Percentiles rank a stretch among this genome's conserved stretches.
These are phyloP conservation scores for Cyclophora punctaria DNA, from an alignment of 2,888 invertebrate species.

Conservation along the genomic window DNA sequence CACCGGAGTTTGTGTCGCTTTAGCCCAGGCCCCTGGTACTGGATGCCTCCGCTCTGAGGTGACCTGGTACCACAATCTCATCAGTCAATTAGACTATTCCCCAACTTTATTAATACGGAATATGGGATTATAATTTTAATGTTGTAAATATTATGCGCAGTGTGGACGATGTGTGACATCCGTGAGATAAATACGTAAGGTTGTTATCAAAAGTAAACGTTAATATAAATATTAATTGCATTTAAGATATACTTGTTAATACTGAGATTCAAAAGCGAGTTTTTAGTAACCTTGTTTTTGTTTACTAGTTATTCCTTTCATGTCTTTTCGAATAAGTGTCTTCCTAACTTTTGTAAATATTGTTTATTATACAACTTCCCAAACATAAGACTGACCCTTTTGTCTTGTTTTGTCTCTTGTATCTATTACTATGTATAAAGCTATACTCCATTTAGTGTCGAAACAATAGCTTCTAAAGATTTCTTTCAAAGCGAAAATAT, in stretches of 20 bases:
- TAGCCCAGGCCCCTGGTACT: conserved; percentile 70
- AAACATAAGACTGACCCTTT: conserved; percentile 75
- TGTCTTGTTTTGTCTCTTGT: conserved; percentile 69
- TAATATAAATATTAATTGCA: conserved; percentile 34
- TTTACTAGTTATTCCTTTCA: conserved; percentile 55
- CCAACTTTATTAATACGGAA: conserved; percentile 57
- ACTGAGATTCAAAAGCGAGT: conserved; percentile 46
- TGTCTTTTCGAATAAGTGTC: conserved; percentile 59
- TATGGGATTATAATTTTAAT: conserved; percentile 42
- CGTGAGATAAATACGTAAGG: conserved; percentile 65
- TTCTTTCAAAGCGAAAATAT: conserved; percentile 61
- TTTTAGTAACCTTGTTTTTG: conserved; percentile 43
- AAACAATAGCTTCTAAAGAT: conserved; percentile 60
- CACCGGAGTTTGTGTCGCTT: conserved; percentile 69
- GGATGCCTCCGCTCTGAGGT: conserved; percentile 62
- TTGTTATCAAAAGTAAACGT: conserved; percentile 65
- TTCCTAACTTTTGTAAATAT: conserved; percentile 73
- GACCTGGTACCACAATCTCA: conserved; percentile 60
- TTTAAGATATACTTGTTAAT: conserved; percentile 57
- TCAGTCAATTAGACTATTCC: conserved; percentile 69
- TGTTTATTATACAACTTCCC: conserved; percentile 72
- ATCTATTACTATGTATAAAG: conserved; percentile 50
- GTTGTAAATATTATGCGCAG: conserved; percentile 56
- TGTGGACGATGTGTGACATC: conserved; percentile 65
- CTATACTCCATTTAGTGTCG: conserved; percentile 56